Base-by-base conservation (phyloP, 2,888 invertebrate genomes). In the Caenorhabditis sinica region DNA sequence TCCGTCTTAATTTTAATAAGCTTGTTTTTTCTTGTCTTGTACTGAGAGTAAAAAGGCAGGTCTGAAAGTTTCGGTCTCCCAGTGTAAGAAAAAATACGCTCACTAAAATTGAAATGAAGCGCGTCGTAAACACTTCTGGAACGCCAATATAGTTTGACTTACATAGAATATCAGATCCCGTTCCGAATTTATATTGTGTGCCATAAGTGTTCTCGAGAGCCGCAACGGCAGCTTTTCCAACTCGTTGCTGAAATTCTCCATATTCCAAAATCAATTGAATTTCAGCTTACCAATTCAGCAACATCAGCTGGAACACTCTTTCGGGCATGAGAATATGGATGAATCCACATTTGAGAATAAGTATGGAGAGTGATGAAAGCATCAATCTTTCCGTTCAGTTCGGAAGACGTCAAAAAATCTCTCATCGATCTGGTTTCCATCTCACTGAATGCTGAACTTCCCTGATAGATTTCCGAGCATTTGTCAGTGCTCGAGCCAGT, bases 341-440 rank as follows among this genome's bases (percentile, higher is more conserved):
- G 92, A 43, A 92, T 91, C 92, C 92, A 92, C 86, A 90, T 87
- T 65, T 89, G 93, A 1, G 92, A 90, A 84, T 93, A 93, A 2
- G 93, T 92, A 86, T 93, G 93, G 30, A 93, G 83, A 9, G 93
- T 93, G 30, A 93, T 88, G 82, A 92, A 93, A 8, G 90, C 92
- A 66, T 93, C 92, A 15, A 88, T 80, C 56, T 91, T 91, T 9
- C 92, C 91, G 30, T 82, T 63, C 49, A 92, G 43, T 69, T 91
- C 91, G 0, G 88, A 76, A 8, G 90, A 87, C 28, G 87, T 69
- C 33, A 93, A 81, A 66, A 88, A 89, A 83, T 93, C 90, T 13
- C 92, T 82, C 28, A 93, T 90, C n/a, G 92, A 92, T 63, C 90
- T 83, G 76, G 92, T 90, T 74, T 92, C 92, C 0, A 89, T 86